Percentiles rank a stretch among this genome's conserved stretches.
Evolutionary conservation across 1,140 invertebrate genomes (phyloP).

Genomic region (Drosophila kanapiae): DNA sequence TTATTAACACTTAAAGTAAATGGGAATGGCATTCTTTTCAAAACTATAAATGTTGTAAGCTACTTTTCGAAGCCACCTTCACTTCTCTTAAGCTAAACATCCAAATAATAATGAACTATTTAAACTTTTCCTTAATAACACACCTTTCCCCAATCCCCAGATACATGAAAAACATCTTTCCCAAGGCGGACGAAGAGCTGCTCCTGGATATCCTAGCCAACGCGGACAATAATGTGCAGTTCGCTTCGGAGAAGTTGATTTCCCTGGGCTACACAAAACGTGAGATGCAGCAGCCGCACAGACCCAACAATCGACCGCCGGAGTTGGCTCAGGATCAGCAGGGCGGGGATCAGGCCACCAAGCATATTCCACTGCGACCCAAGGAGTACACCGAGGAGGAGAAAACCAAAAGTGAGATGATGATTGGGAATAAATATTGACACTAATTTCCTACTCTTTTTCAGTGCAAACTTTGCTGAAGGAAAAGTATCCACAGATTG

Average conservation of each 20-base stretch:
- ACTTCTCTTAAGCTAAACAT: background rate
- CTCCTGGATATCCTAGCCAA: constrained; percentile 93
- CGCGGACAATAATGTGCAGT: constrained; percentile 95
- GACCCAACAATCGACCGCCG: constrained; percentile 70
- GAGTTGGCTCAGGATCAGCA: constrained; percentile 64
- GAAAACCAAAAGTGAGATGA: constrained; percentile 89
- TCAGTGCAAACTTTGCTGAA: constrained; percentile 91
- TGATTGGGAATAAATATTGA: background rate
- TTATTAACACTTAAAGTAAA: background rate
- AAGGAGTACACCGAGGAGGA: constrained; percentile 90
- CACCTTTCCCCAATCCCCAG: constrained; percentile 84
- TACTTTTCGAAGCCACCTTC: background rate
- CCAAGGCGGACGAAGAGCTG: constrained; percentile 95
- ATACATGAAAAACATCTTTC: constrained; percentile 96
- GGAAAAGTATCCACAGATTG: constrained; percentile 90
- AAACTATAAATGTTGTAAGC: constrained; percentile 25
- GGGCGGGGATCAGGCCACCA: constrained; percentile 26
- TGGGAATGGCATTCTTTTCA: background rate
- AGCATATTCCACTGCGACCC: constrained; percentile 86
- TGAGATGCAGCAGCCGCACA: constrained; percentile 87
- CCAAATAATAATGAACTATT: background rate
- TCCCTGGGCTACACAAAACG: constrained; percentile 93
- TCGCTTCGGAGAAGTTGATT: constrained; percentile 91
- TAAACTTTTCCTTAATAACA: constrained; percentile 18
- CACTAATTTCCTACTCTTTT: constrained; percentile 51